Evolutionary conservation across 2,113 vertebrate species (phyloP).

Genomic region (human (Homo sapiens)): DNA sequence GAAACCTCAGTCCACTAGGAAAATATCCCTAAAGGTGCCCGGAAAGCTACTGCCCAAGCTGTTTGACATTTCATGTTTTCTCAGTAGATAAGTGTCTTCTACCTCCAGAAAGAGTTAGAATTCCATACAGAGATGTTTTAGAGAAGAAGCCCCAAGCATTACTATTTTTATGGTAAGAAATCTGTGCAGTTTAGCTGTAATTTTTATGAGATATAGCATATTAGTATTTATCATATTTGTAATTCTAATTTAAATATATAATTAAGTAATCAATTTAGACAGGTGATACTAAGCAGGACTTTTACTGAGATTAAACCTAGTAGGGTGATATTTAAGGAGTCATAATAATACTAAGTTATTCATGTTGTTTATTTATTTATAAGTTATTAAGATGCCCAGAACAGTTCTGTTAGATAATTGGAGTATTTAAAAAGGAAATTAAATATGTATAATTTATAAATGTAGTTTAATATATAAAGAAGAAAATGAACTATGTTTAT

Average conservation of each 20-base stretch:
- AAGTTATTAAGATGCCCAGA: not conserved
- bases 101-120: not conserved
- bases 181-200: not conserved
- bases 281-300: not conserved
- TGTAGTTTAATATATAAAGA: not conserved
- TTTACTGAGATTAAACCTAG: not conserved
- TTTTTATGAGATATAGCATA: not conserved
- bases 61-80: not conserved
- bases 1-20: too few species aligned
- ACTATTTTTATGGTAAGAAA: not conserved
- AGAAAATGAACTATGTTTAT: slow-evolving; percentile 6
- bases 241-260: not conserved
- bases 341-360: not conserved
- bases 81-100: not conserved
- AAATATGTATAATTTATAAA: slow-evolving; percentile 32
- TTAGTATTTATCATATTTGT: not conserved
- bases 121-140: not conserved
- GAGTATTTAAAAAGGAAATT: slow-evolving; percentile 16
- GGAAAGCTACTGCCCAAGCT: too few species aligned
- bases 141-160: not conserved
- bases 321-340: not conserved
- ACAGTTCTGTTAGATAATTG: not conserved
- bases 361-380: not conserved
- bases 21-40: too few species aligned
- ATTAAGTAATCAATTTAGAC: not conserved